Evolutionary conservation across 2,113 vertebrate genomes (phyloP), one percentile per base, ranked within the genome.

Genomic region (Stigmatopora argus): DNA sequence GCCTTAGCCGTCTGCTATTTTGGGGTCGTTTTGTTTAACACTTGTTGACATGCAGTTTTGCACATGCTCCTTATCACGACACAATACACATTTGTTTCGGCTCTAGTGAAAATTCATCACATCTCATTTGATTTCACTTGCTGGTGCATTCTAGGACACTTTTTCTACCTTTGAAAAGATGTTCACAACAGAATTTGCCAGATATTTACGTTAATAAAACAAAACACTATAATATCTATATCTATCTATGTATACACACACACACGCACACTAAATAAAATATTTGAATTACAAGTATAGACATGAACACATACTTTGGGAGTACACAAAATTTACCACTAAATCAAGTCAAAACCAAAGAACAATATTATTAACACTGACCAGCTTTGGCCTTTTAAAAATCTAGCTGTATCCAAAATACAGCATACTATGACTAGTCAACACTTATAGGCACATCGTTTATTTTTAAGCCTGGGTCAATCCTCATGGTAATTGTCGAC

Each of bases 11-110:
- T 38, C 53, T 55, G 62, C 51, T 45, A 73, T 77, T 70, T 59
- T 52, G 65, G 14, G 59, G 48, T 38, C 66, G 57, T 73, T 66
- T 69, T 69, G 48, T 65, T 62, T 62, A 63, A 69, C 72, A 51
- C 70, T 57, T 72, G 64, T 66, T 65, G 67, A 78, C 46, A 41
- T 31, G 49, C 47, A 69, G 14, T 45, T 56, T 55, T 34, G 52
- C 6, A n/a, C 63, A 48, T 62, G 59, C 57, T 62, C 52, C 17
- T n/a, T 13, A 2, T 7, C 1, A 3, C 51, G 45, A 68, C 23
- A 61, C n/a, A n/a, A 62, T 59, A 7, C 38, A 62, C 73, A 69
- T 58, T 19, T 66, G 41, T 57, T 4, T 17, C 55, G 47, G 61
- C 15, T 49, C 56, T 15, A 45, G 48, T 34, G n/a, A 17, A 21